Conservation (phyloP, 1,140 invertebrate species). For the Cepaea nemoralis region DNA sequence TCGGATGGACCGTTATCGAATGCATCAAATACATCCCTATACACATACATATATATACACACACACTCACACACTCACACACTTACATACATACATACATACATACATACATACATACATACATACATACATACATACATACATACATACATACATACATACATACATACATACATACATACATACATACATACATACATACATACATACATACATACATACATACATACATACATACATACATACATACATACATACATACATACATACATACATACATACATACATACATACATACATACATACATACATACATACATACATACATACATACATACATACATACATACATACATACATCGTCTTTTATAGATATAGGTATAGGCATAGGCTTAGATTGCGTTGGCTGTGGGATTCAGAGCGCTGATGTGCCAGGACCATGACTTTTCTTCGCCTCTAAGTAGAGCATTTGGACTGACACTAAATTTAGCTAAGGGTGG, state of each 20-base stretch:
- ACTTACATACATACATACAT: conserved; percentile 24
- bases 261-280: conserved; percentile 24
- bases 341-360: too few species aligned
- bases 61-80: background rate
- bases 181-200: conserved; percentile 20
- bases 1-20: too few species aligned
- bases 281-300: conserved; percentile 28
- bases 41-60: too few species aligned
- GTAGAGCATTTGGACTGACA: too few species aligned
- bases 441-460: too few species aligned
- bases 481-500: too few species aligned
- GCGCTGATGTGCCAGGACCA: too few species aligned
- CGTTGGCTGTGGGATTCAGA: too few species aligned
- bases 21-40: too few species aligned
- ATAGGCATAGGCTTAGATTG: too few species aligned
- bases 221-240: conserved; percentile 25
- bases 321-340: conserved; percentile 15
- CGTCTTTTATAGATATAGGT: too few species aligned
- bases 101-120: conserved; percentile 27
- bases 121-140: conserved; percentile 28
- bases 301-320: conserved; percentile 18
- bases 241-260: conserved; percentile 25
- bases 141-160: conserved; percentile 11
- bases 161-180: conserved; percentile 15
- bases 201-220: conserved; percentile 17